A percentile compares a stretch with the other conserved stretches of the same genome.
Conservation (phyloP, 2,113 vertebrate species). For the Eidolon helvum region DNA sequence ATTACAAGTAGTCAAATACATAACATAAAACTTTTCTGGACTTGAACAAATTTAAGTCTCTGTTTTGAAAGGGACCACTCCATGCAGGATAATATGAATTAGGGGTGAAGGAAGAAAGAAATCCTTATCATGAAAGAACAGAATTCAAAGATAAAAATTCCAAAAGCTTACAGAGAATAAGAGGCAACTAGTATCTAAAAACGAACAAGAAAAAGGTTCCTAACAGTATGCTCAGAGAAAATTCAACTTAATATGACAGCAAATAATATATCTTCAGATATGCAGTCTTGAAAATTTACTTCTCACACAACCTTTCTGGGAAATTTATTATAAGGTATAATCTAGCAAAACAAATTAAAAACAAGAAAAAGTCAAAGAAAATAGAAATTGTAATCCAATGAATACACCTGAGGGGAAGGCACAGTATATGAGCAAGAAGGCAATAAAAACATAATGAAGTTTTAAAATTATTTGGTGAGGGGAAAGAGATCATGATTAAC, state of each 20-base stretch:
- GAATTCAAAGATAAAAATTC: background rate
- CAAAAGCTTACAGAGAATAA: background rate
- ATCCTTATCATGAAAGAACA: background rate
- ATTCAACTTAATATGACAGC: background rate
- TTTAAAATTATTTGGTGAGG: background rate
- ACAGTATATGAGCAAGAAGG: background rate
- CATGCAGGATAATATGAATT: background rate
- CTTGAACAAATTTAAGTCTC: background rate
- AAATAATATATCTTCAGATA: slow-evolving; percentile 32
- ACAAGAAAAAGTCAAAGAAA: background rate
- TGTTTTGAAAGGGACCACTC: slow-evolving; percentile 19
- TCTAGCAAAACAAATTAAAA: background rate
- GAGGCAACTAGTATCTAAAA: background rate
- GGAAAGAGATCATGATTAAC: background rate
- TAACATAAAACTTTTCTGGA: background rate
- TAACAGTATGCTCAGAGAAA: background rate
- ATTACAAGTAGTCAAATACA: background rate
- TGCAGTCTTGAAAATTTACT: background rate
- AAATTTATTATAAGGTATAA: background rate
- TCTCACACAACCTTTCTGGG: background rate
- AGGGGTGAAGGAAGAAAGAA: background rate
- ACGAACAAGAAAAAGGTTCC: background rate
- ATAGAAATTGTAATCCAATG: background rate
- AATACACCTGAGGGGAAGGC: background rate
- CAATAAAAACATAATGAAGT: background rate